phyloP scores from a whole-genome alignment of 1,140 invertebrate species.

The Drosophila truncata region DNA sequence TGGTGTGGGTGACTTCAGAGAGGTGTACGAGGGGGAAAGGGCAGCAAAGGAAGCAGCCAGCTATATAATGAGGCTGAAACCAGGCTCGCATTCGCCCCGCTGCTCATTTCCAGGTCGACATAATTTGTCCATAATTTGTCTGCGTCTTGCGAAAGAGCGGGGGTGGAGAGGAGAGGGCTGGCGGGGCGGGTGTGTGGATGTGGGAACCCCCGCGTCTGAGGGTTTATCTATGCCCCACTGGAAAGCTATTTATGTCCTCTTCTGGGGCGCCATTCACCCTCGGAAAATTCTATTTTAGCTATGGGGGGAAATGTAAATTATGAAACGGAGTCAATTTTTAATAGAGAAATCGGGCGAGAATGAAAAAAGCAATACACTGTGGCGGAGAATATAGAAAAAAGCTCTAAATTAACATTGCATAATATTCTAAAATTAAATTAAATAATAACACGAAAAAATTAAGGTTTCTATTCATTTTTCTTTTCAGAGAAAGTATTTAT shows the following conservation, averaged over 20 bases:
- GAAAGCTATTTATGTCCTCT: conserved; percentile 75
- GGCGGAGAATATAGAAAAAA: not conserved
- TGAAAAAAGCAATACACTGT: conserved; percentile 1
- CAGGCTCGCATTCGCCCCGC: conserved; percentile 55
- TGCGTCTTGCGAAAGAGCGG: conserved; percentile 52
- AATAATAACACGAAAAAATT: not conserved
- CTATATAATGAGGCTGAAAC: conserved; percentile 74
- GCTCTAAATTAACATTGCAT: not conserved
- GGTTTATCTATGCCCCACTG: conserved; percentile 75
- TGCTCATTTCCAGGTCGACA: conserved; percentile 81
- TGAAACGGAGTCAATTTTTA: conserved; percentile 46
- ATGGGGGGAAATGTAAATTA: conserved; percentile 43
- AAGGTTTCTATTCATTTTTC: not conserved
- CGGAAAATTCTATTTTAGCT: conserved; percentile 14
- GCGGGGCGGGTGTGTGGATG: not conserved
- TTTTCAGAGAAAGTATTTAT: not conserved
- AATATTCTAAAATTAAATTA: not conserved
- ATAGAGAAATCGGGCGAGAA: conserved; percentile 28
- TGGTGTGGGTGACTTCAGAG: not conserved
- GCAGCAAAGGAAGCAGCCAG: conserved; percentile 43
- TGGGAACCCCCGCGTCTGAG: conserved; percentile 39
- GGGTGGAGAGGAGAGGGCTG: not conserved
- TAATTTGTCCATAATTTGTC: conserved; percentile 84
- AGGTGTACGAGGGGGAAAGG: not conserved
- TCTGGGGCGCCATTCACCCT: conserved; percentile 51